Conservation (phyloP, 2,113 vertebrate genomes). For the Bostrychus sinensis region DNA sequence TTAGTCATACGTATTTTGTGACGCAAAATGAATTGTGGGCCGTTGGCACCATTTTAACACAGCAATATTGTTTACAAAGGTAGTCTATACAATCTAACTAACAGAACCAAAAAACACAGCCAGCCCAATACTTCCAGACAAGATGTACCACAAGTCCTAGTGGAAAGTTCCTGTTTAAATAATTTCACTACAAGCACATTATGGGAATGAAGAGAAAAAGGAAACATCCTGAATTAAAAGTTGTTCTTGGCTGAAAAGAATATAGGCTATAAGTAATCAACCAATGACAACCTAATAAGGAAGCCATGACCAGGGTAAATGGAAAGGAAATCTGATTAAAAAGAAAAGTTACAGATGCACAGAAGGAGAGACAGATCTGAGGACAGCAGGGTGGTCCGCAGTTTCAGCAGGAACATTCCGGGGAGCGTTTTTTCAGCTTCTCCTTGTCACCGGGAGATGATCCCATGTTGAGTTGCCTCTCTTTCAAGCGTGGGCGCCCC, state of each 20-base stretch:
- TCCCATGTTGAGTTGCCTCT: constrained; percentile 72
- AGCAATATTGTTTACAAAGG: no score
- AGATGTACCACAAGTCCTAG: constrained; percentile 9
- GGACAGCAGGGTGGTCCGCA: constrained; percentile 65
- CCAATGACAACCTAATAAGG: constrained; percentile 40
- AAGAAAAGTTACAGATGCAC: constrained; percentile 8
- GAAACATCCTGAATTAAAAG: constrained; percentile 17
- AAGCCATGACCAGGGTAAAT: constrained; percentile 23
- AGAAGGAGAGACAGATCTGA: constrained; percentile 11
- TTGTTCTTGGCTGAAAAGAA: constrained; percentile 21
- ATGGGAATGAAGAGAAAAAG: constrained; percentile 15
- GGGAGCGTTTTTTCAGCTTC: constrained; percentile 76
- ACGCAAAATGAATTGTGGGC: no score
- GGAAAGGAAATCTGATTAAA: constrained; percentile 33
- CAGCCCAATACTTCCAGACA: not conserved
- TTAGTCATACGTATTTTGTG: no score
- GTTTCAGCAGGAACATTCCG: constrained; percentile 60
- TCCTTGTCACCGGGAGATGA: constrained; percentile 76
- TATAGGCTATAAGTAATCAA: constrained; percentile 9
- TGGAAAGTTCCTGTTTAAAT: constrained; percentile 21
- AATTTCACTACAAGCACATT: constrained; percentile 23
- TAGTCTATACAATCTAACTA: not conserved
- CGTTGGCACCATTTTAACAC: no score
- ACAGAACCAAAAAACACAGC: not conserved
- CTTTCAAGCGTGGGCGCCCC: constrained; percentile 71